Base-by-base conservation (phyloP, 2,888 invertebrate species). In the Leptopterna dolabrata region DNA sequence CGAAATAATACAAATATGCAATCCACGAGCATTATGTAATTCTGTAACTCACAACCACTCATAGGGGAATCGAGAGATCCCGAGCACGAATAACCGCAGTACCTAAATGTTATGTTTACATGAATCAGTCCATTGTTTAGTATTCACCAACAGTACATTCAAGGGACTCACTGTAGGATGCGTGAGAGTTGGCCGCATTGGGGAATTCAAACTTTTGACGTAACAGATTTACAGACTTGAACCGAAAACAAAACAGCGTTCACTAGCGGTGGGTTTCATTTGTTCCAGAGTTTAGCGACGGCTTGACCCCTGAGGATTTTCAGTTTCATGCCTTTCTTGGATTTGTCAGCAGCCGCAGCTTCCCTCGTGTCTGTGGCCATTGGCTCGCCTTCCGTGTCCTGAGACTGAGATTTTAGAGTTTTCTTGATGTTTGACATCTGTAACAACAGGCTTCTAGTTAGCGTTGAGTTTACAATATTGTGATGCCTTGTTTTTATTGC, bases 361-460 rank as follows among this genome's bases (percentile, higher is more conserved):
- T 95, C 95, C 76, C 95, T 93, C 89, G 94, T 94, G 86, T 95
- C 96, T 6, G 95, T 95, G 27, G 96, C 94, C 91, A 97, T 96
- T 19, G 95, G 95, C 91, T 98, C 97, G 41, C 83, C 83, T 90
- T 97, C 97, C n/a, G 94, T 95, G 90, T 97, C 97, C 90, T 93
- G 94, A 16, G 94, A 92, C 91, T 96, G 97, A 30, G 95, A 95
- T 92, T 97, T 97, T 51, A 98, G 92, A 0, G 96, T 95, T 92
- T 97, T 98, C 93, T 97, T 98, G 90, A 98, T 95, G 92, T 95
- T 96, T 14, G 94, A 91, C 90, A 97, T 96, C 97, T 98, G 92
- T 24, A 91, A 91, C 83, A 14, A 86, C 73, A 86, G 89, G 83
- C 73, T 36, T 51, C 7, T 45, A 43, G 43, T 43, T 43, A 9